Percentiles rank a stretch among this genome's conserved stretches.
Evolutionary conservation across 2,888 invertebrate genomes (phyloP).

Genomic region (Nymphalis urticae): DNA sequence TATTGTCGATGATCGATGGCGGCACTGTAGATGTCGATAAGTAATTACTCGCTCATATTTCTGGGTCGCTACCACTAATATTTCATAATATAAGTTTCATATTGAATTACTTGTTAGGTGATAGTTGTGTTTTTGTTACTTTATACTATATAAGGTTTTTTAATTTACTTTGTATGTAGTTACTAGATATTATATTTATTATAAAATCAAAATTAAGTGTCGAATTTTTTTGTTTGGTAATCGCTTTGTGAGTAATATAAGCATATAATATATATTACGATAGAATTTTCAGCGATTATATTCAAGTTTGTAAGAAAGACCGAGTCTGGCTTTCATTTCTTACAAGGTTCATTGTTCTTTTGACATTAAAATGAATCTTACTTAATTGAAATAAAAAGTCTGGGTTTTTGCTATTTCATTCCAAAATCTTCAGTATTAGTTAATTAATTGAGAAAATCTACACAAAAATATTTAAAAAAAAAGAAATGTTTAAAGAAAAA

Average conservation of each 20-base stretch:
- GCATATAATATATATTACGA: neutral
- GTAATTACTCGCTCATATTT: slow-evolving; percentile 31
- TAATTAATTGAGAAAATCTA: neutral
- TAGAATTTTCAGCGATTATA: slow-evolving; percentile 11
- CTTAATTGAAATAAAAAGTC: slow-evolving; percentile 29
- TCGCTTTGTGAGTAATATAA: neutral
- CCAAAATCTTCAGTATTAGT: slow-evolving; percentile 6
- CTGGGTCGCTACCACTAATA: slow-evolving; percentile 8
- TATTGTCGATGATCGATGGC: slow-evolving; percentile 93
- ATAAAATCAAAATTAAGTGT: no score
- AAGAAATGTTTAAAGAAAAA: no score
- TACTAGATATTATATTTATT: no score
- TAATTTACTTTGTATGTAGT: no score
- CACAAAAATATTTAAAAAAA: neutral
- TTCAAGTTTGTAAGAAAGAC: slow-evolving; percentile 20
- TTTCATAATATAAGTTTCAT: slow-evolving; percentile 15
- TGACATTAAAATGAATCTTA: slow-evolving; percentile 30
- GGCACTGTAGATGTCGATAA: slow-evolving; percentile 84
- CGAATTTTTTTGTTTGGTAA: neutral
- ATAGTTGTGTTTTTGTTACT: neutral
- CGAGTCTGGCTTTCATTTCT: slow-evolving; percentile 14
- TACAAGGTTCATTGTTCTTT: slow-evolving; percentile 25
- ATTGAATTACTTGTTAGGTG: slow-evolving; percentile 12
- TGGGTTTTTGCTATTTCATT: slow-evolving; percentile 22
- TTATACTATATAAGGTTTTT: no score